phyloP scores from a whole-genome alignment of 1,140 invertebrate species.

The Meteorus sp. region DNA sequence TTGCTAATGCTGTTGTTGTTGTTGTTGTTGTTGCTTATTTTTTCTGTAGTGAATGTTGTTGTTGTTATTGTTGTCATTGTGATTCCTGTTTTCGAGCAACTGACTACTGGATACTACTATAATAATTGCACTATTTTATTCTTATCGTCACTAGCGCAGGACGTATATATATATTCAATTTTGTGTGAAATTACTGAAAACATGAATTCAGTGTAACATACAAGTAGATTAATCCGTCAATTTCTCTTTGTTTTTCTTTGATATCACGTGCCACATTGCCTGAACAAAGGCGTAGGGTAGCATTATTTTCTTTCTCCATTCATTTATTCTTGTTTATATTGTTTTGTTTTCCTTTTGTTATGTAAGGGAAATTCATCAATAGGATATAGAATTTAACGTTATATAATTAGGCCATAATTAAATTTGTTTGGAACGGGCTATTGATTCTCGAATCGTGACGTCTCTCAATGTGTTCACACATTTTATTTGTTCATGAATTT shows the following conservation, averaged over 20 bases:
- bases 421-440: constrained; percentile 19
- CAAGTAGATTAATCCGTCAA: constrained; percentile 39
- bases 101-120: no score
- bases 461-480: neutral
- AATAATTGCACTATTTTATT: no score
- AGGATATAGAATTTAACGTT: neutral
- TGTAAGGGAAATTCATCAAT: constrained; percentile 11
- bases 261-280: constrained; percentile 57
- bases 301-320: constrained; percentile 26
- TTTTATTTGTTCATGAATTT: neutral
- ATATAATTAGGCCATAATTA: constrained; percentile 13
- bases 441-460: constrained; percentile 30
- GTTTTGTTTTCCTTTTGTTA: neutral
- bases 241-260: constrained; percentile 33
- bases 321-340: constrained; percentile 1
- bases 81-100: no score
- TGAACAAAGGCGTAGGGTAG: constrained; percentile 48
- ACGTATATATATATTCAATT: constrained; percentile 19
- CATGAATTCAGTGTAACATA: no score
- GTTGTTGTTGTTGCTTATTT: no score
- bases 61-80: no score
- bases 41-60: no score
- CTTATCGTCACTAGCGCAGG: no score
- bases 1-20: no score
- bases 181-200: constrained; percentile 41